A percentile compares a stretch with the other conserved stretches of the same genome.
Conservation (phyloP, 2,797 vertebrate genomes). For the Cyclura pinguis region DNA sequence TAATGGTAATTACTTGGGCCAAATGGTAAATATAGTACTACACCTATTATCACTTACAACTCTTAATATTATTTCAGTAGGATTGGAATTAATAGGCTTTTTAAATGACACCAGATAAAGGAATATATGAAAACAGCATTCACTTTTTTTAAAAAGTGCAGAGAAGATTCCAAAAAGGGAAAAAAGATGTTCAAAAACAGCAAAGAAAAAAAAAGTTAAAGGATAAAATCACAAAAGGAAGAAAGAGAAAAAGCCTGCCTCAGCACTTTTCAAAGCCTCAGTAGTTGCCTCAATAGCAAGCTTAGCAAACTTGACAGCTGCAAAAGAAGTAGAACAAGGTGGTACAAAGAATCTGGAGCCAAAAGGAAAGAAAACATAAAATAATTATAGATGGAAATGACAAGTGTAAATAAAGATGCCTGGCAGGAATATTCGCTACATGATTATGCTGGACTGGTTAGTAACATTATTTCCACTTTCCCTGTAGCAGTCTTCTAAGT, state of each 20-base stretch:
- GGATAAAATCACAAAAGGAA: neutral
- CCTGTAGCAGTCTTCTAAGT: neutral
- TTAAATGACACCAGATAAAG: neutral
- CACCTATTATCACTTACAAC: neutral
- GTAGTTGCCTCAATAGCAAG: constrained; percentile 5
- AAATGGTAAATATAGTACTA: neutral
- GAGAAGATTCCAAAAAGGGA: constrained; percentile 45
- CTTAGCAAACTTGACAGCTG: constrained; percentile 29
- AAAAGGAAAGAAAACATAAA: constrained; percentile 42
- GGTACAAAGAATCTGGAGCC: constrained; percentile 35
- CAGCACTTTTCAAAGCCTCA: constrained; percentile 49
- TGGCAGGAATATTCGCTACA: neutral
- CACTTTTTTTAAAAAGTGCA: constrained; percentile 50
- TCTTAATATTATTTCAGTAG: neutral
- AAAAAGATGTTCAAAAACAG: constrained; percentile 36
- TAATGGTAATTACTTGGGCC: neutral
- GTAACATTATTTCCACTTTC: constrained; percentile 6
- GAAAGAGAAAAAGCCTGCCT: constrained; percentile 30
- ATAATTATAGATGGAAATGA: constrained; percentile 44
- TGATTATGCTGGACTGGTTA: neutral
- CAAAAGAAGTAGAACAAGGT: constrained; percentile 18
- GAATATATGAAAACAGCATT: constrained; percentile 43
- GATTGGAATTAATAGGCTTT: constrained; percentile 26
- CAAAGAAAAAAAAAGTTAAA: constrained; percentile 28
- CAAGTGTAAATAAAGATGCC: constrained; percentile 28